Evolutionary conservation across 2,797 vertebrate genomes (phyloP), one percentile per base, ranked within the genome.

Genomic region (Vespertilio murinus): DNA sequence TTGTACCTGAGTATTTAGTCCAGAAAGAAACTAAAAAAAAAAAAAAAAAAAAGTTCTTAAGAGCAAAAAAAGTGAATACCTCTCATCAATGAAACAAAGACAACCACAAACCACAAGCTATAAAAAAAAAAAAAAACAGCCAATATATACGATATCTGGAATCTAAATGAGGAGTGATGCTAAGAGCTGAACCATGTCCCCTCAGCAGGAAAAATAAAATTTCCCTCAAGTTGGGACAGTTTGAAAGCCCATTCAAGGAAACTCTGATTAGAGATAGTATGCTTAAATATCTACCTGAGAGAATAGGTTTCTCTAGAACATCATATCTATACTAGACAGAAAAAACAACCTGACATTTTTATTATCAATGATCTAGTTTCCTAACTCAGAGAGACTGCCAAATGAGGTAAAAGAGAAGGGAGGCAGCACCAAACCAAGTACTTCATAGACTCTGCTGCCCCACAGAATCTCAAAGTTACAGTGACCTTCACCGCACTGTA

Each of bases 51-150:
- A 67, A 38, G 35, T 9, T 5, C 18, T 35, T 23, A 69, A 23
- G 30, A 85, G 88, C 38, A 79, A 90, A 89, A 93, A 93, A 67
- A 93, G 84, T 82, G 69, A 92, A 69, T 82, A 78, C 64, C 64
- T 78, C 90, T 73, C 35, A 8, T 88, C 95, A 96, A 94, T 95
- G 90, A 96, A 94, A 95, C 86, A 94, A 95, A 95, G 73, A 81
- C 56, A 95, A 95, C 78, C 92, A 96, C 92, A 96, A 96, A 94
- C 92, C 75, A 95, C 88, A 93, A 94, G 91, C 33, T 90, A 49
- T 38, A n/a, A n/a, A n/a, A 11, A 16, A 87, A 88, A 56, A 61
- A 67, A 71, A 74, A 85, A 67, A 30, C 73, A 13, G 49, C 35
- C 70, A 67, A 95, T 94, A 54, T 94, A 67, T 73, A 54, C 71